Conservation (phyloP, 2,113 vertebrate species). For the Sorex araneus region DNA sequence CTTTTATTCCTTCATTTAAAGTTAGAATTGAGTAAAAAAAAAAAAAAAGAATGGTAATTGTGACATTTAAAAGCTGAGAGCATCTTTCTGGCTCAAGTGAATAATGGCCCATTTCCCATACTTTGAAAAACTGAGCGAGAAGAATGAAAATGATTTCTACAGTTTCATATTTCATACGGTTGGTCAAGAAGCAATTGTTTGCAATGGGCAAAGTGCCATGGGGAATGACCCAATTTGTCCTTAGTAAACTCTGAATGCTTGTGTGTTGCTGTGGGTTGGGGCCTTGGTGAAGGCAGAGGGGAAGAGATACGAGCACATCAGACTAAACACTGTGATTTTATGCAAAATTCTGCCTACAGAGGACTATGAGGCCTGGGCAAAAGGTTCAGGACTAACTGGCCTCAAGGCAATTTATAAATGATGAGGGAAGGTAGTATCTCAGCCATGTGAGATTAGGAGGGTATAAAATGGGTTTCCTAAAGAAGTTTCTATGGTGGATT, state of each 20-base stretch:
- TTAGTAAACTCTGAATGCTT: neutral
- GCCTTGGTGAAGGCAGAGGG: neutral
- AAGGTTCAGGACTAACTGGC: neutral
- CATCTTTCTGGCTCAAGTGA: conserved; percentile 64
- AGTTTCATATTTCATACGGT: conserved; percentile 31
- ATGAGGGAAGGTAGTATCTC: neutral
- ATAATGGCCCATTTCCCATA: conserved; percentile 1
- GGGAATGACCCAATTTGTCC: neutral
- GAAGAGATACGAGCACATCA: neutral
- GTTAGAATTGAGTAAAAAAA: conserved; percentile 33
- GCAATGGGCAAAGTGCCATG: neutral
- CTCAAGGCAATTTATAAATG: conserved; percentile 47
- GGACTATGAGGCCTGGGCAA: neutral
- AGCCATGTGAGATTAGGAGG: neutral
- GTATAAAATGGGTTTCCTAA: neutral
- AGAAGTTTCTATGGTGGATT: neutral
- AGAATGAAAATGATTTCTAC: conserved; percentile 40
- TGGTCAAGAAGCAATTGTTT: neutral
- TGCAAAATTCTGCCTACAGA: neutral
- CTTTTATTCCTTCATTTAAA: conserved; percentile 8
- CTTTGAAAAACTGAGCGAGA: conserved; percentile 52
- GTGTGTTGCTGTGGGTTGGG: too few species aligned
- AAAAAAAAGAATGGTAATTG: conserved; percentile 12
- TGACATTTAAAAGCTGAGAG: conserved; percentile 54
- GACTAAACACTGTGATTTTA: neutral